phyloP scores from a whole-genome alignment of 2,113 vertebrate species.

The Chelonoidis abingdonii region DNA sequence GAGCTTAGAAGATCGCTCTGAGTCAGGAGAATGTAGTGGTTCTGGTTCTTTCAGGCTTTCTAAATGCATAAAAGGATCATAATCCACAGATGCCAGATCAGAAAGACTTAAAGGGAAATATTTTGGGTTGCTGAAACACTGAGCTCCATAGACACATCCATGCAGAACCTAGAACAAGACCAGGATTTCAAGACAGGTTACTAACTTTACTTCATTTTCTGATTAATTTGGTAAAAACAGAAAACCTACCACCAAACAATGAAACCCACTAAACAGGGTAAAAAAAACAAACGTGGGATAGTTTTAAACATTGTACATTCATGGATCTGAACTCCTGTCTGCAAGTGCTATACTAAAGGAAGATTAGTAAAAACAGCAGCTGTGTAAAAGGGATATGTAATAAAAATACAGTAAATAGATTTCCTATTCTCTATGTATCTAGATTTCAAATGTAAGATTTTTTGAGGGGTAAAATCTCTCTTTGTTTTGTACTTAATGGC shows the following conservation, averaged over 20 bases:
- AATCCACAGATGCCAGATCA: slow-evolving; percentile 92
- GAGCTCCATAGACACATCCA: slow-evolving; percentile 97
- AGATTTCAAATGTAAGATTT: slow-evolving; percentile 25
- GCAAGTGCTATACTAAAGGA: neutral
- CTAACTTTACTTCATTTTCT: neutral
- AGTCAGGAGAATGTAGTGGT: slow-evolving; percentile 98
- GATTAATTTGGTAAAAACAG: neutral
- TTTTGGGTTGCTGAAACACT: slow-evolving; percentile 92
- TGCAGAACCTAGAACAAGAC: slow-evolving; percentile 89
- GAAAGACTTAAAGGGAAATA: slow-evolving; percentile 96
- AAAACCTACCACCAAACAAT: neutral
- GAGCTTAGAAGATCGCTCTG: slow-evolving; percentile 95
- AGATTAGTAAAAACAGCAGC: neutral
- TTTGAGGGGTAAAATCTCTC: slow-evolving; percentile 12
- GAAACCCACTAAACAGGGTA: neutral
- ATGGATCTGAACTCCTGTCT: neutral
- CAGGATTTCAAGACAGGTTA: slow-evolving; percentile 4
- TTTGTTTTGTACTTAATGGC: neutral
- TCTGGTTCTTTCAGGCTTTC: slow-evolving; percentile 96
- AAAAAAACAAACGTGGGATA: neutral
- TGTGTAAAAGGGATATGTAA: slow-evolving; percentile 6
- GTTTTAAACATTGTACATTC: neutral
- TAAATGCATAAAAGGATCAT: slow-evolving; percentile 95
- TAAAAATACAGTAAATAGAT: slow-evolving; percentile 13
- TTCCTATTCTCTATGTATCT: slow-evolving; percentile 27